Base-by-base conservation (phyloP, 2,888 invertebrate genomes). In the Aspidiotus rigidus region DNA sequence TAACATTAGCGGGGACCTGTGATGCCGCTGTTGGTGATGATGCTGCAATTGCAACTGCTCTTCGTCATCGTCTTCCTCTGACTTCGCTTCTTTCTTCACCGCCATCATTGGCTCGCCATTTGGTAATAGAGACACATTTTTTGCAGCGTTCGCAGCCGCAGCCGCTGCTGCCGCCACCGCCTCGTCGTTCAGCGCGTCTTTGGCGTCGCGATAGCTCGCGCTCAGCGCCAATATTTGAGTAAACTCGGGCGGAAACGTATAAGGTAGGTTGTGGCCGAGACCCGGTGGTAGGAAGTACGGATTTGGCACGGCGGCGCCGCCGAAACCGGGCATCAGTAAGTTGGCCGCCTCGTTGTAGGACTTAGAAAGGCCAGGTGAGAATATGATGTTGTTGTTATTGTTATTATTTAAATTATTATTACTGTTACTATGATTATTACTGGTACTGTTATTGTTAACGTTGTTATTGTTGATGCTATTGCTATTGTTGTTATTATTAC, bases 281-380 rank as follows among this genome's bases (percentile, higher is more conserved):
- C 61, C 81, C 0, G 83, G 81, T 0, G 83, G 82, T 77, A 86
- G 81, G 75, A 86, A 85, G 76, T 85, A 85, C 0, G 86, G 85
- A 74, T 82, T 81, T 72, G 85, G 79, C 41, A 82, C 79, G 72
- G 73, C 71, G 67, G 85, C 84, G 56, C 86, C 85, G 71, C 84
- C 83, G 73, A 84, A 85, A 71, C 89, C 89, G 0, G 89, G 88
- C 39, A 69, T 11, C 44, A 69, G 63, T 70, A 89, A 78, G 72
- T 88, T 87, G 17, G 59, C 49, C 16, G 42, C 10, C 10, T 59
- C 59, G 49, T 13, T 64, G 10, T 49, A 13, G 17, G 59, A 67
- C 60, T 67, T 67, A 41, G 88, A 86, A 74, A 88, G 81, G 76
- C 88, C 89, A 39, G 69, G 57, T n/a, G 57, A 28, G 56, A 63